phyloP scores from a whole-genome alignment of 2,113 vertebrate genomes.

The Macquaria australasica region DNA sequence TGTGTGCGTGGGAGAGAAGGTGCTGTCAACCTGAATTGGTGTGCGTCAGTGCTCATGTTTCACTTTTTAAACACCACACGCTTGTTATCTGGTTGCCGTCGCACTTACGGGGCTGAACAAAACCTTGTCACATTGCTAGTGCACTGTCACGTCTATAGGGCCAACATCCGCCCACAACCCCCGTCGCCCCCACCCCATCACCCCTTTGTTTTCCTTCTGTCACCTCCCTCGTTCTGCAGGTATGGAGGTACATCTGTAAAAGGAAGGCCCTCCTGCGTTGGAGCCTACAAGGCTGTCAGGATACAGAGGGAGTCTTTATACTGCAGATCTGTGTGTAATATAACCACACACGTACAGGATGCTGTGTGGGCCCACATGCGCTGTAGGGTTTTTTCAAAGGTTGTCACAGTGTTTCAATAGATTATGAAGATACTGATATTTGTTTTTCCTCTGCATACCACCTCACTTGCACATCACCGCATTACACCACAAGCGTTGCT shows the following conservation, averaged over 20 bases:
- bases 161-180: slow-evolving; percentile 31
- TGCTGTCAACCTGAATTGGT: slow-evolving; percentile 66
- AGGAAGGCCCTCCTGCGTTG: neutral
- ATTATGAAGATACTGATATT: slow-evolving; percentile 41
- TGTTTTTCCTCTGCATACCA: neutral
- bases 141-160: slow-evolving; percentile 21
- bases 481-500: neutral
- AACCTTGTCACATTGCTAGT: slow-evolving; percentile 53
- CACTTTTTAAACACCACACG: slow-evolving; percentile 60
- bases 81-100: slow-evolving; percentile 53
- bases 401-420: slow-evolving; percentile 29
- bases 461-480: slow-evolving; percentile 7
- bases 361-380: slow-evolving; percentile 18
- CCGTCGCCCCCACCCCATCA: neutral
- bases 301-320: slow-evolving; percentile 14
- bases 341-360: neutral
- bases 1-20: slow-evolving; percentile 48
- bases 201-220: slow-evolving; percentile 36
- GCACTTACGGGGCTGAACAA: slow-evolving; percentile 49
- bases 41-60: slow-evolving; percentile 62
- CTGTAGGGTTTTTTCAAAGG: slow-evolving; percentile 4
- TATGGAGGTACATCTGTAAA: slow-evolving; percentile 25
- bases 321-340: slow-evolving; percentile 9
- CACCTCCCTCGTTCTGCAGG: slow-evolving; percentile 28
- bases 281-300: slow-evolving; percentile 24